A percentile compares a stretch with the other conserved stretches of the same genome.
These are phyloP conservation scores for Zaprionus lineosus DNA, from an alignment of 2,888 invertebrate genomes.

Conservation along the genomic window DNA sequence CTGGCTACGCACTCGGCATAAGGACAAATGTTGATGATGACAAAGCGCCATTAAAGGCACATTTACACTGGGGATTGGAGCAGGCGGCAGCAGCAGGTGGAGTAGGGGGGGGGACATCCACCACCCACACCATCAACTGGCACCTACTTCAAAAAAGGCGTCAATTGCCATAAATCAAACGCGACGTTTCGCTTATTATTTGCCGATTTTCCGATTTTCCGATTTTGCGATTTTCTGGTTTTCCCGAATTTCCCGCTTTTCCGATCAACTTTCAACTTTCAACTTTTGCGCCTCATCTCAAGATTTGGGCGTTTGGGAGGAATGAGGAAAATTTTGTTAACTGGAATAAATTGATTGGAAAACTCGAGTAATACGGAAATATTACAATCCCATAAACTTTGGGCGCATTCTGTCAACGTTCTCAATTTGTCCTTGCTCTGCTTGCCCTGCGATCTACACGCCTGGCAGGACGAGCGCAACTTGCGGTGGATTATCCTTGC, in stretches of 20 bases:
- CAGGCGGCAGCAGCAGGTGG: too few species aligned
- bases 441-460: too few species aligned
- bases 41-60: conserved; percentile 80
- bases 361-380: conserved; percentile 21
- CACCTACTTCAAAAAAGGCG: conserved; percentile 51
- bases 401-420: too few species aligned
- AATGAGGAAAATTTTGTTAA: too few species aligned
- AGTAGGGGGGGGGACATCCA: too few species aligned
- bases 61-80: too few species aligned
- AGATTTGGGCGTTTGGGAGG: conserved; percentile 61
- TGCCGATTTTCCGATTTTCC: conserved; percentile 70
- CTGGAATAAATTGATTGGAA: conserved; percentile 51
- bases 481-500: too few species aligned
- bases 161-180: conserved; percentile 72
- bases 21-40: conserved; percentile 80
- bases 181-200: conserved; percentile 74
- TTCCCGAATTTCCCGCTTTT: conserved; percentile 60
- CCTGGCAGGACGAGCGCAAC: too few species aligned
- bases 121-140: conserved; percentile 10
- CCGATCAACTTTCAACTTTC: conserved; percentile 37
- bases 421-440: too few species aligned
- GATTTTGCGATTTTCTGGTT: too few species aligned
- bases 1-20: conserved; percentile 65
- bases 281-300: conserved; percentile 30
- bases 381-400: too few species aligned